These are phyloP conservation scores for Electrophaes corylata DNA, from an alignment of 2,888 invertebrate species.

Conservation along the genomic window DNA sequence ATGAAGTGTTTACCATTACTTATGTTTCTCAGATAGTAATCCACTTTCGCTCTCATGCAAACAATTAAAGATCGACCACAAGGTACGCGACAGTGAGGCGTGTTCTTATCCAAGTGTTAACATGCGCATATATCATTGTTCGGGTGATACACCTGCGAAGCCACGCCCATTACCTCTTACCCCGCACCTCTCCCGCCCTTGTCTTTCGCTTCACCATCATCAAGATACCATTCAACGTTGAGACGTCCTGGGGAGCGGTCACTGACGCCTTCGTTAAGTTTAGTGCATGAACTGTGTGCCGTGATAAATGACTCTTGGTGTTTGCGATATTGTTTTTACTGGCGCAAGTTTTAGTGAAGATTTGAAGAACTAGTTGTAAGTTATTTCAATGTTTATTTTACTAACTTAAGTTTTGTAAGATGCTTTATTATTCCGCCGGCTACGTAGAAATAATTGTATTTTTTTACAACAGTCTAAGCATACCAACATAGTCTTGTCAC, in stretches of 20 bases:
- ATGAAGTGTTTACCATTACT: conserved; percentile 39
- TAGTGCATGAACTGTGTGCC: conserved; percentile 67
- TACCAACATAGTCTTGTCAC: conserved; percentile 21
- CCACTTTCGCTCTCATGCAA: conserved; percentile 62
- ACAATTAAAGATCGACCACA: conserved; percentile 63
- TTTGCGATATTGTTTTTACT: conserved; percentile 49
- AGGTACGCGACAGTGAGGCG: conserved; percentile 77
- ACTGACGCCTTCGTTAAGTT: conserved; percentile 53
- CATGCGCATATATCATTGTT: conserved; percentile 80
- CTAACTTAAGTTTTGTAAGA: conserved; percentile 15
- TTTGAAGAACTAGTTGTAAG: conserved; percentile 38
- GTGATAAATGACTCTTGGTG: conserved; percentile 62
- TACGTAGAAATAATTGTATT: conserved; percentile 13
- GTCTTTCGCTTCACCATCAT: conserved; percentile 70
- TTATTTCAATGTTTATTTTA: conserved; percentile 22
- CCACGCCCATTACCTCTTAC: conserved; percentile 59
- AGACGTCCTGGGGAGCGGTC: conserved; percentile 62
- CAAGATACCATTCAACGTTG: conserved; percentile 73
- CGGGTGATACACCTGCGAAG: conserved; percentile 75
- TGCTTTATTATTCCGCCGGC: conserved; percentile 6
- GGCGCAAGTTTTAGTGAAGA: conserved; percentile 36
- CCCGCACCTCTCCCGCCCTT: conserved; percentile 54
- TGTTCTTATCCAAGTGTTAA: conserved; percentile 73
- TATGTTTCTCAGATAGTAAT: conserved; percentile 45
- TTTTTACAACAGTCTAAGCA: conserved; percentile 25